Evolutionary conservation across 2,797 vertebrate genomes (phyloP), one percentile per base, ranked within the genome.

Genomic region (Bryconaethiops microstoma): DNA sequence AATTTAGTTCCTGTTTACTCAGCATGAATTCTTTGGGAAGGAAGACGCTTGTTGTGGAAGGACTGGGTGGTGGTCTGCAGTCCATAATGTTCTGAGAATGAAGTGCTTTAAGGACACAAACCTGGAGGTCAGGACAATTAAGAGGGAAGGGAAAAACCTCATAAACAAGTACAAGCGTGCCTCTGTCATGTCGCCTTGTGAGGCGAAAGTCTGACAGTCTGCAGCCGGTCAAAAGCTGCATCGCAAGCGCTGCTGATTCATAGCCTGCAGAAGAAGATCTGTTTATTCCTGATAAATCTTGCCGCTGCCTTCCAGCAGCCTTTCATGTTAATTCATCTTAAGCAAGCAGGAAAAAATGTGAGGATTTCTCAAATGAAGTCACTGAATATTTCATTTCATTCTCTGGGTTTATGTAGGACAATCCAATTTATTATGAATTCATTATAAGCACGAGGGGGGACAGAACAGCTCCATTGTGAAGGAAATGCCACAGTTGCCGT

Each of bases 261-360:
- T 82, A 84, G 88, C 90, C 89, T 78, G 80, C 59, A 91, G 89
- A 90, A 78, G 68, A 23, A 54, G 42, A 86, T 88, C 88, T 93
- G 92, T 89, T 93, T 91, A 86, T 90, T 87, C 63, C 87, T 83
- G 90, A 94, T 94, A 93, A 92, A 91, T 91, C 87, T 86, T 72
- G 12, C 74, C 86, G 83, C 63, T 69, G 76, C 87, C 90, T 88
- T 71, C 65, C 19, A 87, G 91, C 91, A 88, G 86, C 81, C 77
- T 81, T 86, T 86, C 81, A 86, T 87, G 88, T 90, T 88, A 88
- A 91, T 68, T 69, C 82, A 91, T 90, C 76, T 86, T 88, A 79
- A 85, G 78, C 78, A 76, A 87, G 84, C 79, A 74, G 67, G 7
- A 19, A 77, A 83, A 78, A 75, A 69, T 45, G 9, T 3, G 69